Conservation (phyloP, 2,113 vertebrate genomes). For the Platysteira castanea region DNA sequence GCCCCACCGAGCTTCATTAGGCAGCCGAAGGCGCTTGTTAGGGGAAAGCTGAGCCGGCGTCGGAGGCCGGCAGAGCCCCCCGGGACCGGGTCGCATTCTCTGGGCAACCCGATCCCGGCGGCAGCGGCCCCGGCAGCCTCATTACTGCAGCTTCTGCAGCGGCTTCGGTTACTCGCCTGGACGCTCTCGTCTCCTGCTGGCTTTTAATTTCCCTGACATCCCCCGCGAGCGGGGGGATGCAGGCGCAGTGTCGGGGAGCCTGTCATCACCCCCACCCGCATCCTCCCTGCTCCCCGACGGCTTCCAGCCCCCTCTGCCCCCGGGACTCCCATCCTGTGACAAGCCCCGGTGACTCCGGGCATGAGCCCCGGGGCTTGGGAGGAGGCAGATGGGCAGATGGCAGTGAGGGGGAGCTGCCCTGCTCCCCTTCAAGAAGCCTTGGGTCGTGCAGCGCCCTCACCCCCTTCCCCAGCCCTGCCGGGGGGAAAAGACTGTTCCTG, state of each 20-base stretch:
- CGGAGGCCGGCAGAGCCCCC: background rate
- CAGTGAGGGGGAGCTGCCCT: background rate
- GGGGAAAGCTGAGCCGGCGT: constrained; percentile 58
- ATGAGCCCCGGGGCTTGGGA: background rate
- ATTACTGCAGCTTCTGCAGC: background rate
- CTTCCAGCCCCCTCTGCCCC: background rate
- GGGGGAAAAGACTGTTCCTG: background rate
- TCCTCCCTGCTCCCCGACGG: background rate
- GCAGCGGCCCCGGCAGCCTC: constrained; percentile 9
- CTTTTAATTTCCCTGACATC: constrained; percentile 34
- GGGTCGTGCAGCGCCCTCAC: background rate
- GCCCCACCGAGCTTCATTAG: constrained; percentile 43
- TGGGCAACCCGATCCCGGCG: constrained; percentile 48
- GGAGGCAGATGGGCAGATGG: background rate
- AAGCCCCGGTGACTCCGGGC: accelerated
- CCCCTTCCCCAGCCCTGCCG: background rate
- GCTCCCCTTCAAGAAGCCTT: background rate
- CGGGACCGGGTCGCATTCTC: constrained; percentile 25
- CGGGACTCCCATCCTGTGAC: background rate
- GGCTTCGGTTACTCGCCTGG: constrained; percentile 29
- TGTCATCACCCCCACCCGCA: background rate
- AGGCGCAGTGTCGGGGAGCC: background rate
- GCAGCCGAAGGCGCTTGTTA: background rate
- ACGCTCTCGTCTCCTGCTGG: background rate
- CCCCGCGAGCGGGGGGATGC: background rate